Evolutionary conservation across 2,888 invertebrate genomes (phyloP), one percentile per base, ranked within the genome.

Genomic region (Clunio marinus): DNA sequence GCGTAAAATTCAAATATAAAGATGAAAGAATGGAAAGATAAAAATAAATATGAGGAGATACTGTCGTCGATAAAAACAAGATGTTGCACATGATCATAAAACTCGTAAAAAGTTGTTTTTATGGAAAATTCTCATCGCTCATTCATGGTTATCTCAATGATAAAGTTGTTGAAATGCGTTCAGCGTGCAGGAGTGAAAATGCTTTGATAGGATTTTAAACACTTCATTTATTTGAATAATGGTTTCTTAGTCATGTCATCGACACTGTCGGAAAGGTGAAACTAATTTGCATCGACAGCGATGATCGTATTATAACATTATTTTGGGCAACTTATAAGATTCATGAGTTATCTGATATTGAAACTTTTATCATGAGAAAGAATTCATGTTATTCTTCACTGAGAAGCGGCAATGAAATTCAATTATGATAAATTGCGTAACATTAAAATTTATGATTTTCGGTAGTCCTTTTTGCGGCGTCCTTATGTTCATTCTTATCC

Each of bases 21-120:
- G 32, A 32, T n/a, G n/a, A n/a, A n/a, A n/a, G n/a, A n/a, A n/a
- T n/a, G n/a, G 32, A 32, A 32, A 32, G 10, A 32, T 32, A 32
- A n/a, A n/a, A n/a, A n/a, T n/a, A n/a, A n/a, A n/a, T n/a, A n/a
- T n/a, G n/a, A n/a, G n/a, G n/a, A n/a, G n/a, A n/a, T n/a, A n/a
- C n/a, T n/a, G n/a, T n/a, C n/a, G n/a, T n/a, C 51, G 25, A 60
- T 60, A 60, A 35, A 35, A 35, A 7, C 32, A 60, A 35, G 60
- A 60, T 60, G 60, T 60, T 60, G 60, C 60, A 27, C 25, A 27
- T 13, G 57, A 57, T 57, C 25, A 57, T 57, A 25, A 25, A 25
- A 51, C 20, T 35, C 35, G 25, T 58, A 20, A 46, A 20, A 57
- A 24, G 17, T 57, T 5, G 22, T 20, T 20, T 57, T 57, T 24